Evolutionary conservation across 2,888 invertebrate species (phyloP), one percentile per base, ranked within the genome.

Genomic region (Lithodes maja): DNA sequence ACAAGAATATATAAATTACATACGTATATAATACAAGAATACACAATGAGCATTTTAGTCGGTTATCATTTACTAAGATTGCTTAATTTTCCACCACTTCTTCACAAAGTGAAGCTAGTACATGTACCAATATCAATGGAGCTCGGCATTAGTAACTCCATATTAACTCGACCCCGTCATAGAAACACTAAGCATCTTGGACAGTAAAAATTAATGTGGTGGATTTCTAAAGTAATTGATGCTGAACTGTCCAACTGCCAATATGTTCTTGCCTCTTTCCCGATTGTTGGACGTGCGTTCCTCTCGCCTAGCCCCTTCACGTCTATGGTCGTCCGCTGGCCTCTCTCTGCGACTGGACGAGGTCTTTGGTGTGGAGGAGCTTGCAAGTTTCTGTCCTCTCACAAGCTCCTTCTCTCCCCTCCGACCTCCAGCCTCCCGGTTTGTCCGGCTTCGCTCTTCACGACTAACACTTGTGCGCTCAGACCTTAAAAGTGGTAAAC

Each of bases 221-320:
- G 33, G 33, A 33, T 33, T 33, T 33, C 33, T 33, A 33, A 33
- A 33, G 33, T 33, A 33, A 33, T 33, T 33, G 33, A 33, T 33
- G 0, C 33, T 33, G 33, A 33, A 33, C 33, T 33, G 33, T 33
- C 33, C 33, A 33, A 33, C 33, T 33, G 33, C 74, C n/a, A n/a
- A 33, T 5, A 15, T 33, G 2, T 50, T 69, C 9, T 69, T 49
- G 68, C 52, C 17, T 69, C 69, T 69, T n/a, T 69, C 69, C 49
- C 69, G 82, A 17, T 49, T 82, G 17, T 52, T 68, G 69, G 82
- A 82, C 17, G n/a, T 5, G 12, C 49, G 49, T 5, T 52, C 69
- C 50, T 68, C 69, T n/a, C 54, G 15, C n/a, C 15, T 82, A 50
- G n/a, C n/a, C 69, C 54, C 82, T 33, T 81, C 49, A 54, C 49